Base-by-base conservation (phyloP, 1,140 invertebrate genomes). In the Harlomillsia oculata region DNA sequence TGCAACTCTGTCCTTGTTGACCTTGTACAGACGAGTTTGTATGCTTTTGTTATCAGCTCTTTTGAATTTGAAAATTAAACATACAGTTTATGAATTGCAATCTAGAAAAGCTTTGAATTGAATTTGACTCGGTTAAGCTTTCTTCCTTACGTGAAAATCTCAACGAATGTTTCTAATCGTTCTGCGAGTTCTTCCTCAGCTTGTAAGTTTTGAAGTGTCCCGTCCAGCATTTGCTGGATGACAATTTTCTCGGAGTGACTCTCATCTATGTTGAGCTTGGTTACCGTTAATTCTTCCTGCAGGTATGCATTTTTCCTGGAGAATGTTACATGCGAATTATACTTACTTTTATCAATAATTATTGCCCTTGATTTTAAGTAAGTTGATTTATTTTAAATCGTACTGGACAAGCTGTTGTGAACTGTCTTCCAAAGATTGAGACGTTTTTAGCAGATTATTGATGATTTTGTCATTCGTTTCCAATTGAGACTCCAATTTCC, bases 401-500 rank as follows among this genome's bases (percentile, higher is more conserved):
- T 6, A n/a, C 4, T 25, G 39, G 46, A 43, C 18, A 29, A 44
- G 26, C 13, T 21, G n/a, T 51, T 53, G 4, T 21, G 32, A 13
- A 16, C 30, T 53, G 6, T 53, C 51, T 5, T 9, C 25, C 26
- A 53, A 32, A 28, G 23, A n/a, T 29, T 53, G 25, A 28, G 26
- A 29, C 4, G 25, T 8, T 5, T 8, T 28, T 3, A 5, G 16
- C 2, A 58, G 16, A 13, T 58, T 40, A 2, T 30, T 30, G 8
- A 58, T 44, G 11, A 25, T 51, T 21, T 41, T 37, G 20, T 58
- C 49, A n/a, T 28, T 36, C 1, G 41, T 44, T 29, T 58, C 48
- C 32, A 58, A 18, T 20, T 58, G 39, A 14, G 55, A 29, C 39
- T 53, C 48, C 8, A 60, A n/a, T 32, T 54, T 53, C 52, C 52